Conservation (phyloP, 2,797 vertebrate genomes). For the Myotis findleyi region DNA sequence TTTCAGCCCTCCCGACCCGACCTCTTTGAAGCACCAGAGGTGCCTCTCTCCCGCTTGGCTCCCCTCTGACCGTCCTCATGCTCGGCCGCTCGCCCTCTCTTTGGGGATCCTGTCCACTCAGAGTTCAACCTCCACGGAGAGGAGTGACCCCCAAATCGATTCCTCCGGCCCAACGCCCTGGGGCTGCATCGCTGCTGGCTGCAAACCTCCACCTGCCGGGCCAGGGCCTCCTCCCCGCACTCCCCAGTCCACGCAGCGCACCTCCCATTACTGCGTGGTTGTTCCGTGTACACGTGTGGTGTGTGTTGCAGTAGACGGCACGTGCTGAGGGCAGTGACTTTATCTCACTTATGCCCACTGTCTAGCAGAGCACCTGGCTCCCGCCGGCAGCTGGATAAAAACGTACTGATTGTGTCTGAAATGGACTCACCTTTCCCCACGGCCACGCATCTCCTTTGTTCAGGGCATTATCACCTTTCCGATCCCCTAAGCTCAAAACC, state of each 20-base stretch:
- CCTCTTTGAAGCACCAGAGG: not conserved
- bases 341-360: not conserved
- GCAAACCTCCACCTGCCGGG: not conserved
- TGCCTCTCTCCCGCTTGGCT: not conserved
- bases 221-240: not conserved
- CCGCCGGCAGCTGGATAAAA: not conserved
- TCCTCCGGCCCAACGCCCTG: not conserved
- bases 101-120: not conserved
- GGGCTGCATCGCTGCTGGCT: not conserved
- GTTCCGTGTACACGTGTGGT: too few species aligned
- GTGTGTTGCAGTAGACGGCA: not conserved
- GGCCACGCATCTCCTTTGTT: not conserved
- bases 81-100: not conserved
- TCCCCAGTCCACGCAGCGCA: not conserved
- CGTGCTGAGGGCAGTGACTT: not conserved
- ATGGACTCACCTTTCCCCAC: not conserved
- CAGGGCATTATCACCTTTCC: not conserved
- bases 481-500: not conserved
- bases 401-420: not conserved
- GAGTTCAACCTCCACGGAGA: not conserved
- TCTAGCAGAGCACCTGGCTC: not conserved
- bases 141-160: not conserved
- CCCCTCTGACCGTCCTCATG: not conserved
- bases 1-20: not conserved
- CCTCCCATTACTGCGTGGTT: not conserved